Conservation (phyloP, 1,140 invertebrate species). For the Papilio polytes region DNA sequence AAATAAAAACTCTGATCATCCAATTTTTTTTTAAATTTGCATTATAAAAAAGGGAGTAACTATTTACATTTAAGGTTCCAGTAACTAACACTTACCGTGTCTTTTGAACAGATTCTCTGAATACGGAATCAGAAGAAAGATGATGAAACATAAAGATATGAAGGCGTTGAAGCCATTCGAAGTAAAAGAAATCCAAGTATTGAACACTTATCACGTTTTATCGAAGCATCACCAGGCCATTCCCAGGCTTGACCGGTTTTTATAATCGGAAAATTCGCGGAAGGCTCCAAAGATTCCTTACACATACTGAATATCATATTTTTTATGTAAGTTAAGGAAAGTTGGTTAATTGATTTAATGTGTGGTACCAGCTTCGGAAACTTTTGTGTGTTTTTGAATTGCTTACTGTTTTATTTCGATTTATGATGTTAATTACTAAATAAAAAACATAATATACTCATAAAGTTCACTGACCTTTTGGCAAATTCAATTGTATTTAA, state of each 20-base stretch:
- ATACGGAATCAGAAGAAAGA: background rate
- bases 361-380: background rate
- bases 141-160: conserved; percentile 37
- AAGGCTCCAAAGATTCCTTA: conserved; percentile 55
- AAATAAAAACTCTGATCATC: too few relatives aligned
- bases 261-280: conserved; percentile 68
- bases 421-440: background rate
- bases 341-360: conserved; percentile 42
- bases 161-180: conserved; percentile 3
- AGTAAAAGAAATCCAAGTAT: conserved; percentile 44
- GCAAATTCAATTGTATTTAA: conserved; percentile 48
- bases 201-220: conserved; percentile 58
- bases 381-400: background rate
- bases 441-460: background rate
- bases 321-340: conserved; percentile 49
- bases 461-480: background rate
- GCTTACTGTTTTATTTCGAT: background rate
- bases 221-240: conserved; percentile 49
- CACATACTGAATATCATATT: conserved; percentile 45
- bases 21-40: too few relatives aligned
- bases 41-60: background rate
- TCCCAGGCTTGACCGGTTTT: conserved; percentile 62
- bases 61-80: background rate
- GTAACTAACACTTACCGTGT: background rate
- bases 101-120: background rate